Conservation (phyloP, 64 coral and sea anemone species). For the Exaiptasia diaphana region DNA sequence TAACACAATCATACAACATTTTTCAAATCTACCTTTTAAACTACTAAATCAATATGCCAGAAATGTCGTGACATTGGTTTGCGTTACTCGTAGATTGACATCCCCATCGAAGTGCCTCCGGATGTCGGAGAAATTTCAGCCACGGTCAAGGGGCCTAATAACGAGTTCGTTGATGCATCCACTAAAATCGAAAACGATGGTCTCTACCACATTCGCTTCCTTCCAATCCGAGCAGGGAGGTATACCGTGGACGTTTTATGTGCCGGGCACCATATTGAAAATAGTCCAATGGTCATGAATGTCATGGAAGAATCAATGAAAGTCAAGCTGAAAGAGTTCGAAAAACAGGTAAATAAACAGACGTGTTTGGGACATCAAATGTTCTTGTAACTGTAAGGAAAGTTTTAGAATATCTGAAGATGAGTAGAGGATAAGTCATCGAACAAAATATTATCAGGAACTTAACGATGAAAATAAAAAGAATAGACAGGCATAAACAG, state of each 20-base stretch:
- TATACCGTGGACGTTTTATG: slow-evolving; percentile 81
- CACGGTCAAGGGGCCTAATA: slow-evolving; percentile 57
- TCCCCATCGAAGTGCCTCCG: slow-evolving; percentile 73
- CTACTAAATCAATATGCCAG: no score
- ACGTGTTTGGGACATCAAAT: no score
- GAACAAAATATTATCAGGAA: no score
- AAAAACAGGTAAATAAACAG: slow-evolving; percentile 45
- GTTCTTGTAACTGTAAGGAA: no score
- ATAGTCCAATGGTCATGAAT: slow-evolving; percentile 81
- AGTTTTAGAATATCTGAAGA: no score
- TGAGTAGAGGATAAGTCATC: no score
- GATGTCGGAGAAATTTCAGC: slow-evolving; percentile 62
- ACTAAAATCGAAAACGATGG: slow-evolving; percentile 58
- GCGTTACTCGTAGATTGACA: slow-evolving; percentile 49
- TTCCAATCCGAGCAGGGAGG: slow-evolving; percentile 40
- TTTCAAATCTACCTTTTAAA: no score
- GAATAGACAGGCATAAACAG: no score
- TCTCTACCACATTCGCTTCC: slow-evolving; percentile 75
- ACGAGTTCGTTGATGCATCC: slow-evolving; percentile 54
- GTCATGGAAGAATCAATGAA: slow-evolving; percentile 49
- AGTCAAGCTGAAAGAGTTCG: slow-evolving; percentile 70
- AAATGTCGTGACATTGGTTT: background rate
- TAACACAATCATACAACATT: no score
- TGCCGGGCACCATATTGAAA: slow-evolving; percentile 65
- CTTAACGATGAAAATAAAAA: no score